Conservation (phyloP, 1,140 invertebrate genomes). For the Muscidifurax raptorellus region DNA sequence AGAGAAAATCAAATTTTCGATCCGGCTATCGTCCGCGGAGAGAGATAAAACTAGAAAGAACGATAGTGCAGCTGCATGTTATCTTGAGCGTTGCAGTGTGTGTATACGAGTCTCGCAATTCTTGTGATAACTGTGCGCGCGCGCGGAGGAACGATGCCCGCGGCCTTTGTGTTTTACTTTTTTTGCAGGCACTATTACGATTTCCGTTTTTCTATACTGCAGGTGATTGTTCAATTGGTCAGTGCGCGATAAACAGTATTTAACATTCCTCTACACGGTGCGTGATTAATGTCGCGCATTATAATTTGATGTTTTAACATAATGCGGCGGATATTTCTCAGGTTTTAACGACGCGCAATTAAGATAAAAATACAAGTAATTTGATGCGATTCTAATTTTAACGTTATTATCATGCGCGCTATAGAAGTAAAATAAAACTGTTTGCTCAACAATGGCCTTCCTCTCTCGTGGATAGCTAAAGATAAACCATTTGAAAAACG, state of each 20-base stretch:
- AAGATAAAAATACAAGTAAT: background rate
- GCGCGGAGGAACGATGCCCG: constrained; percentile 18
- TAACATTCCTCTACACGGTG: background rate
- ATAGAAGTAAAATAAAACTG: constrained; percentile 12
- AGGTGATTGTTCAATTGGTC: background rate
- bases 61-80: background rate
- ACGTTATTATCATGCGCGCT: background rate
- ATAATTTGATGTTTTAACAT: background rate
- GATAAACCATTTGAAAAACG: background rate
- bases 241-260: background rate
- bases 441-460: background rate
- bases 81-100: constrained; percentile 9
- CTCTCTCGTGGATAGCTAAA: background rate
- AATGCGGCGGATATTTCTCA: background rate
- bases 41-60: background rate
- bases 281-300: background rate
- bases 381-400: constrained; percentile 24
- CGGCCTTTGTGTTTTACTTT: background rate
- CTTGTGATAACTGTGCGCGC: constrained; percentile 31
- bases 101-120: constrained; percentile 27
- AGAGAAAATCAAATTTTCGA: background rate
- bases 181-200: background rate
- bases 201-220: too few species aligned
- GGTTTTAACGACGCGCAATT: constrained; percentile 2
- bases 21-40: background rate